phyloP scores from a whole-genome alignment of 2,888 invertebrate genomes.

The Scrobipalpa atriplicella region DNA sequence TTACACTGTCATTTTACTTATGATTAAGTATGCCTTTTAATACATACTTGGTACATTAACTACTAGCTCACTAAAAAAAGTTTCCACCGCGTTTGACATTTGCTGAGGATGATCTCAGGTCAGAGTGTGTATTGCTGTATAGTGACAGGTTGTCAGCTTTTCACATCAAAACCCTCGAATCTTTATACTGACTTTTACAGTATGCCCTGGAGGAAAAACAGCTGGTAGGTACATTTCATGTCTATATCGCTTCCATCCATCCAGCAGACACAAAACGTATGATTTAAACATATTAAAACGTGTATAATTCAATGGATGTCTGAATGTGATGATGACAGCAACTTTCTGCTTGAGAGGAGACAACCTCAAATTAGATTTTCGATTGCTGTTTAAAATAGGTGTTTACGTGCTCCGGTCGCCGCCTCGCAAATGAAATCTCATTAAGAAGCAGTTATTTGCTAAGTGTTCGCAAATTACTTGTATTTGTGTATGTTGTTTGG shows the following conservation, averaged over 20 bases:
- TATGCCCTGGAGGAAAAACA: no score
- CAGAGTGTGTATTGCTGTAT: no score
- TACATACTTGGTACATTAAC: no score
- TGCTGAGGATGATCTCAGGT: no score
- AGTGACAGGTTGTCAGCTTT: no score
- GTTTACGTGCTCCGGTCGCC: background rate
- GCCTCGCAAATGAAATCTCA: constrained; percentile 8
- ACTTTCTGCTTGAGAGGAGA: constrained; percentile 9
- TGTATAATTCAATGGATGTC: background rate
- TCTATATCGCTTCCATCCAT: background rate
- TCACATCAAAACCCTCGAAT: no score
- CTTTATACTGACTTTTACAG: no score
- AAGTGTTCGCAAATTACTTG: background rate
- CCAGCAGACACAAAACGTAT: background rate
- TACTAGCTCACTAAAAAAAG: no score
- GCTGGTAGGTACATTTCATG: background rate
- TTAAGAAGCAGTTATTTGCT: constrained; percentile 5
- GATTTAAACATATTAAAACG: background rate
- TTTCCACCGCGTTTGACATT: no score
- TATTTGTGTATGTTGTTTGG: background rate
- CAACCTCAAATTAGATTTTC: constrained; percentile 11
- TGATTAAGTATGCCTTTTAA: no score
- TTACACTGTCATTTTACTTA: no score
- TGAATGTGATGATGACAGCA: background rate
- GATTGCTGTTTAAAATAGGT: constrained; percentile 1